Percentiles rank a stretch among this genome's conserved stretches.
phyloP scores from a whole-genome alignment of 1,140 invertebrate species.

The Drosophila asahinai region DNA sequence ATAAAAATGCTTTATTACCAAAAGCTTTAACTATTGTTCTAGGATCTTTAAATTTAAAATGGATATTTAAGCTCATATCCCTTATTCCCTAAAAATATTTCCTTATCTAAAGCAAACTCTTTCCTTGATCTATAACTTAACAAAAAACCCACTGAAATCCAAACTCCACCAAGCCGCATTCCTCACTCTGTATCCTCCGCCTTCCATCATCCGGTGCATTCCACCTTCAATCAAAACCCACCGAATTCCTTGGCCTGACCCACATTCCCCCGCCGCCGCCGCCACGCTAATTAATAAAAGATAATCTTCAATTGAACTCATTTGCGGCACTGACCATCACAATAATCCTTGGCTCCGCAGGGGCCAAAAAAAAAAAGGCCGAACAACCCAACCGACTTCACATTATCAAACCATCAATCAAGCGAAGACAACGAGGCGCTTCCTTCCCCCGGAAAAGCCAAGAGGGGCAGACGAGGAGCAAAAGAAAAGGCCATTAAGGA shows the following conservation, averaged over 20 bases:
- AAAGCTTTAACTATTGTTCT: no score
- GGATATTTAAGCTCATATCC: no score
- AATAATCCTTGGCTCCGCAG: conserved; percentile 25
- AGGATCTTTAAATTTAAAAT: no score
- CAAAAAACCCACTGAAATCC: conserved; percentile 1
- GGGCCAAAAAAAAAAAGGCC: background rate
- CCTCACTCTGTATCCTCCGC: background rate
- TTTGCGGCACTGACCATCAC: conserved; percentile 29
- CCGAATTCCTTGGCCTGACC: conserved; percentile 25
- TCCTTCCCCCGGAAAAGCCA: conserved; percentile 52
- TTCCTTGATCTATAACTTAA: background rate
- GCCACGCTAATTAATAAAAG: conserved; percentile 46
- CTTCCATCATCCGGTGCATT: conserved; percentile 20
- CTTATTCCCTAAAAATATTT: background rate
- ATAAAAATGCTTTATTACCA: no score
- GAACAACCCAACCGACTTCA: conserved; percentile 36
- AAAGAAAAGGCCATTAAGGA: conserved; percentile 70
- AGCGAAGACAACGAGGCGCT: conserved; percentile 71
- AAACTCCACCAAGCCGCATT: background rate
- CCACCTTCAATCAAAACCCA: conserved; percentile 16
- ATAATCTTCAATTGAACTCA: conserved; percentile 56
- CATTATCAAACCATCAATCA: conserved; percentile 80
- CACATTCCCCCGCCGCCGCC: conserved; percentile 18
- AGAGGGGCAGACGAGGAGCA: conserved; percentile 6
- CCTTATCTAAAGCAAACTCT: no score